Evolutionary conservation across 2,113 vertebrate genomes (phyloP), one percentile per base, ranked within the genome.

Genomic region (Megaleporinus macrocephalus): DNA sequence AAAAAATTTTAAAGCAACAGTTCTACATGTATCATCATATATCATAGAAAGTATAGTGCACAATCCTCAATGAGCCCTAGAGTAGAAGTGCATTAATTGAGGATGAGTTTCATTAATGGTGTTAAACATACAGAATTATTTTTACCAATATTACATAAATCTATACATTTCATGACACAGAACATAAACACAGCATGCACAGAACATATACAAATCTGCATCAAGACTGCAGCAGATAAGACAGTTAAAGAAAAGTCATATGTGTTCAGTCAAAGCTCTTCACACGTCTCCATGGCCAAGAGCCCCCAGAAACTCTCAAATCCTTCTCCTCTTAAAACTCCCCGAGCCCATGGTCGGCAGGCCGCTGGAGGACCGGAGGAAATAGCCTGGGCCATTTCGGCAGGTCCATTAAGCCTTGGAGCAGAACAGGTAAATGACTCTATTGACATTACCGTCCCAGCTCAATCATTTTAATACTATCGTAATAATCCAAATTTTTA

Each of bases 401-500:
- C 88, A 90, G 85, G 76, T 74, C 90, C 86, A 91, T 91, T 91
- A 92, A 79, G 83, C 73, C 88, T 91, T 80, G 79, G 51, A 92
- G 90, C 83, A 90, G 85, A 90, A 86, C 88, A 90, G 84, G 85
- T 89, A 91, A 93, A 93, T 90, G 72, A 90, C 89, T 91, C 84
- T 84, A 87, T 68, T 90, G 88, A 88, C 89, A 89, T 90, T 91
- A 90, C 89, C 84, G 88, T 88, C 90, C 87, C 86, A 89, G 90
- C 89, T 92, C 89, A 89, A 92, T 93, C 91, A 91, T 91, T 89
- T 91, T 90, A 92, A 91, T 89, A 87, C 87, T 77, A 83, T 86
- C 87, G 89, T 93, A 91, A 93, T 91, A 87, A 89, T 88, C 84
- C 89, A 83, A 76, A 88, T 88, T 90, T 92, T 87, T 87, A 87